A percentile compares a stretch with the other conserved stretches of the same genome.
Conservation (phyloP, 2,888 invertebrate species). For the Colostygia pectinataria region DNA sequence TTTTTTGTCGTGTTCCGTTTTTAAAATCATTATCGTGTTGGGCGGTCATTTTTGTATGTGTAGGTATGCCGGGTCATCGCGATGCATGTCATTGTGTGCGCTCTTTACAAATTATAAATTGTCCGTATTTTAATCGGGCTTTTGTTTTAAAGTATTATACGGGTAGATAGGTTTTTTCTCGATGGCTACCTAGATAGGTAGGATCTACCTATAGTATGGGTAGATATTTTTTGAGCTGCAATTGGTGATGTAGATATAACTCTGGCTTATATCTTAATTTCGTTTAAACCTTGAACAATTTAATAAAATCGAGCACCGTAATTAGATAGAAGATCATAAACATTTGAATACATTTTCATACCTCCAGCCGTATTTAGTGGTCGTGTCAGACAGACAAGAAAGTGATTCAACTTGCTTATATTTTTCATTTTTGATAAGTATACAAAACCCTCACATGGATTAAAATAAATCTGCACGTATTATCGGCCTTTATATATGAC, state of each 20-base stretch:
- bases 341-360: too few relatives aligned
- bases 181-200: background rate
- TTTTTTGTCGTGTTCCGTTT: conserved; percentile 46
- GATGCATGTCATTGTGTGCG: conserved; percentile 20
- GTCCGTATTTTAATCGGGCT: conserved; percentile 16
- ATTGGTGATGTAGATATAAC: too few relatives aligned
- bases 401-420: too few relatives aligned
- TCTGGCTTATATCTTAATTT: too few relatives aligned
- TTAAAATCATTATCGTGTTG: conserved; percentile 36
- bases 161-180: conserved; percentile 11
- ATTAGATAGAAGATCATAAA: too few relatives aligned
- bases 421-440: too few relatives aligned
- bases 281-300: too few relatives aligned
- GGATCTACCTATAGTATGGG: background rate
- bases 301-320: too few relatives aligned
- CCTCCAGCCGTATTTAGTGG: too few relatives aligned
- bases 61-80: conserved; percentile 13
- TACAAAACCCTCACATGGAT: too few relatives aligned
- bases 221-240: background rate
- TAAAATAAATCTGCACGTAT: background rate
- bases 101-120: conserved; percentile 25
- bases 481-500: conserved; percentile 6
- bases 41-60: conserved; percentile 28
- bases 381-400: too few relatives aligned
- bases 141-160: conserved; percentile 22